These are phyloP conservation scores for Vollenhovia emeryi DNA, from an alignment of 1,140 invertebrate genomes.

Conservation along the genomic window DNA sequence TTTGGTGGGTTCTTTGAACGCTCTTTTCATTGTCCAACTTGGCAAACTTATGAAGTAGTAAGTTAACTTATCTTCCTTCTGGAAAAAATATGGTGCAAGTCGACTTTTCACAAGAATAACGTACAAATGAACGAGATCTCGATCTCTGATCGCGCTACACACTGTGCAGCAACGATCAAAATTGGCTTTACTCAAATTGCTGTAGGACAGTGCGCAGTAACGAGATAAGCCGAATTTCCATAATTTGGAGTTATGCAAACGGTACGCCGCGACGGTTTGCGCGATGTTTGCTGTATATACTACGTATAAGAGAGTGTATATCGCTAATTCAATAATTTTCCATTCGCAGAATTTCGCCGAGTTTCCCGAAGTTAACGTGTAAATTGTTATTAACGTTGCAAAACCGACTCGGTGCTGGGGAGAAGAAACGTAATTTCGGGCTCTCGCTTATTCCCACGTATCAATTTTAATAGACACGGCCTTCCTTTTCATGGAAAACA, in stretches of 20 bases:
- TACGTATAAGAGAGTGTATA: constrained; percentile 1
- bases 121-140: not conserved
- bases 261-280: not conserved
- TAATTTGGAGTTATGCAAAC: constrained; percentile 50
- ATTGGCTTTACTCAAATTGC: constrained; percentile 45
- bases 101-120: not conserved
- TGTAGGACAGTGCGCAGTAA: constrained; percentile 11
- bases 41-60: too few relatives aligned
- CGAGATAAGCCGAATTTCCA: constrained; percentile 33
- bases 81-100: too few relatives aligned
- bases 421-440: constrained; percentile 13
- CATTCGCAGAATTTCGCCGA: constrained; percentile 24
- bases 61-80: too few relatives aligned
- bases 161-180: constrained; percentile 12
- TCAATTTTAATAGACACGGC: not conserved
- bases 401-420: not conserved
- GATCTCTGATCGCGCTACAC: too few relatives aligned
- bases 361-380: constrained; percentile 25
- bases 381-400: constrained; percentile 42
- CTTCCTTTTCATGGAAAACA: not conserved
- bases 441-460: not conserved
- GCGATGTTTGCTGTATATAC: constrained; percentile 18
- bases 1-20: too few relatives aligned
- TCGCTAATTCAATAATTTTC: constrained; percentile 46
- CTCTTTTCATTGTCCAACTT: too few relatives aligned